Evolutionary conservation across 1,140 invertebrate species (phyloP).

Genomic region (Drosophila quadrilineata): DNA sequence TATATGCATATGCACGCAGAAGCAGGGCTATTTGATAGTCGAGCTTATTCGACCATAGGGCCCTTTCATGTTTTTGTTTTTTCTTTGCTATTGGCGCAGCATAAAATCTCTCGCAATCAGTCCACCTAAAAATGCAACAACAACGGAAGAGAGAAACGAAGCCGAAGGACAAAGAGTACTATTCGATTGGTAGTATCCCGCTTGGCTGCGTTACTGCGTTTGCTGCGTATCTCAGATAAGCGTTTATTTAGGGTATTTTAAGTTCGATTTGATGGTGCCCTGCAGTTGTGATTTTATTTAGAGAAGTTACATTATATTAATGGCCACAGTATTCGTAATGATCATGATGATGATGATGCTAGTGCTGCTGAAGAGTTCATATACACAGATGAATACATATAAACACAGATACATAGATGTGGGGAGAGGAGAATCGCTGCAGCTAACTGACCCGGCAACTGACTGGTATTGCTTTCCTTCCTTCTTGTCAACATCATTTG

Average conservation of each 20-base stretch:
- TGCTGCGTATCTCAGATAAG: no score
- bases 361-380: conserved; percentile 28
- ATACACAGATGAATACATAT: not conserved
- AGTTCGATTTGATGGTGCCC: conserved; percentile 18
- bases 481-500: not conserved
- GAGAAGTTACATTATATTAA: conserved; percentile 40
- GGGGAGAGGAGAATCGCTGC: conserved; percentile 26
- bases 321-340: conserved; percentile 8
- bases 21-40: no score
- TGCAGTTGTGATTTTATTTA: conserved; percentile 24
- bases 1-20: no score
- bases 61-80: no score
- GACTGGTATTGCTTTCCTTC: conserved; percentile 2
- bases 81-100: no score
- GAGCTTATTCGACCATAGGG: no score
- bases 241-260: conserved; percentile 16
- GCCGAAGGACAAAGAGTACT: no score
- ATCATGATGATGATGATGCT: conserved; percentile 15
- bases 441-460: no score
- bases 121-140: no score
- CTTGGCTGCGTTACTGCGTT: no score
- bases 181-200: no score
- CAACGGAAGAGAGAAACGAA: not conserved
- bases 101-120: no score
- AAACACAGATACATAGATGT: not conserved